phyloP scores from a whole-genome alignment of 2,797 vertebrate species.

The Scyliorhinus canicula region DNA sequence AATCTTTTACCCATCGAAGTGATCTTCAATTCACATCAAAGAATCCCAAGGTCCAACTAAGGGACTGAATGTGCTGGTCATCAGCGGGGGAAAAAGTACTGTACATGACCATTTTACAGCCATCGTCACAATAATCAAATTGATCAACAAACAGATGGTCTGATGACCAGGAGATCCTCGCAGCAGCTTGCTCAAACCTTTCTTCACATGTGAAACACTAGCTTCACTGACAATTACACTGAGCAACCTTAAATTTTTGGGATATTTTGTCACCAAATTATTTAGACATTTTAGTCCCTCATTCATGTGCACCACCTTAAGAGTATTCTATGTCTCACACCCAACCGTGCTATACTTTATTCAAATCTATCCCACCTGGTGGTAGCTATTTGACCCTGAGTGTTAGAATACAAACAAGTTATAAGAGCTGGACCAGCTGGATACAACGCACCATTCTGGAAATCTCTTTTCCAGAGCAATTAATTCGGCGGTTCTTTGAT shows the following conservation, averaged over 20 bases:
- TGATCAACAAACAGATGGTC: not conserved
- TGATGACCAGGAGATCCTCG: no score
- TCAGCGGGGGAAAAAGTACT: not conserved
- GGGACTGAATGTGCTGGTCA: no score
- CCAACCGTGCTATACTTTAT: not conserved
- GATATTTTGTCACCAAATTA: not conserved
- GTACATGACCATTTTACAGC: not conserved
- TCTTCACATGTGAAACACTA: not conserved
- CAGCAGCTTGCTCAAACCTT: not conserved
- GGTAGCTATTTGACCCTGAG: not conserved
- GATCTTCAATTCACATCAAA: not conserved
- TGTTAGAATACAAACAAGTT: conserved; percentile 76
- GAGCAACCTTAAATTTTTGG: not conserved
- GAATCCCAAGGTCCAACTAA: not conserved
- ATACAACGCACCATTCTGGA: conserved; percentile 81
- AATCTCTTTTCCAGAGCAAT: conserved; percentile 65
- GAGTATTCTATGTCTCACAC: not conserved
- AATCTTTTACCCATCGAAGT: not conserved
- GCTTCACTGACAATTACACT: not conserved
- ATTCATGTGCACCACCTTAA: not conserved
- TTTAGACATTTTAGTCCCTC: not conserved
- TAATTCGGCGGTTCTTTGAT: conserved; percentile 70
- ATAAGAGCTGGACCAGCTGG: conserved; percentile 88
- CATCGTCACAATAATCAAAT: no score
- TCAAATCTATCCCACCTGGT: not conserved